These are phyloP conservation scores for Rhopalosiphum padi DNA, from an alignment of 1,140 invertebrate species.

Conservation along the genomic window DNA sequence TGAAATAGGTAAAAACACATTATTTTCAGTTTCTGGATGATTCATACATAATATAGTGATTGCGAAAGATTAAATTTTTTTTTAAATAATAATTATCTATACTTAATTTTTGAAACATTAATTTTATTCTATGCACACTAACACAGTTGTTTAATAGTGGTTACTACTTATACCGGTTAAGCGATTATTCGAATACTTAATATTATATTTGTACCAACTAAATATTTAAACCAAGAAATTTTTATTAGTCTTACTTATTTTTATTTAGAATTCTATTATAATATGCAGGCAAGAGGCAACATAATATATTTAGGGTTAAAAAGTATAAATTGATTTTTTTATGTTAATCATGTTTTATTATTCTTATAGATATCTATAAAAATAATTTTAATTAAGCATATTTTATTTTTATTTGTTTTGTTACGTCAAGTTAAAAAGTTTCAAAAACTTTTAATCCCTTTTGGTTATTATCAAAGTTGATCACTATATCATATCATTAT, in stretches of 20 bases:
- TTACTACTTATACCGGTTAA: too few species aligned
- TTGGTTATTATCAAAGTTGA: neutral
- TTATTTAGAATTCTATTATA: neutral
- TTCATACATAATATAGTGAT: too few species aligned
- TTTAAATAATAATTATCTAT: neutral
- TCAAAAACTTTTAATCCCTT: neutral
- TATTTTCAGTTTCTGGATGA: too few species aligned
- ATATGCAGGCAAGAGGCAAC: too few species aligned
- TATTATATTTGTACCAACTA: neutral
- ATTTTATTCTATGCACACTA: neutral
- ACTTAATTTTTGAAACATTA: neutral
- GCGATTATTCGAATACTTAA: neutral
- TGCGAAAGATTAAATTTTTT: too few species aligned
- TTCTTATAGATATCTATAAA: neutral
- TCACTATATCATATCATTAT: too few species aligned
- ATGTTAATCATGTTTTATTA: neutral
- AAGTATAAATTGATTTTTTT: neutral
- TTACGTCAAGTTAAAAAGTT: neutral
- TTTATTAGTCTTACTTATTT: neutral
- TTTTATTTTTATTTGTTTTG: neutral
- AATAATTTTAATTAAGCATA: neutral
- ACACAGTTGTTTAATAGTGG: too few species aligned
- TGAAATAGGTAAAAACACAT: too few species aligned
- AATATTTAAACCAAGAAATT: neutral
- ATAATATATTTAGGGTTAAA: too few species aligned